Percentiles rank a stretch among this genome's conserved stretches.
phyloP scores from a whole-genome alignment of 2,888 invertebrate genomes.

The Allolobophora icterica region DNA sequence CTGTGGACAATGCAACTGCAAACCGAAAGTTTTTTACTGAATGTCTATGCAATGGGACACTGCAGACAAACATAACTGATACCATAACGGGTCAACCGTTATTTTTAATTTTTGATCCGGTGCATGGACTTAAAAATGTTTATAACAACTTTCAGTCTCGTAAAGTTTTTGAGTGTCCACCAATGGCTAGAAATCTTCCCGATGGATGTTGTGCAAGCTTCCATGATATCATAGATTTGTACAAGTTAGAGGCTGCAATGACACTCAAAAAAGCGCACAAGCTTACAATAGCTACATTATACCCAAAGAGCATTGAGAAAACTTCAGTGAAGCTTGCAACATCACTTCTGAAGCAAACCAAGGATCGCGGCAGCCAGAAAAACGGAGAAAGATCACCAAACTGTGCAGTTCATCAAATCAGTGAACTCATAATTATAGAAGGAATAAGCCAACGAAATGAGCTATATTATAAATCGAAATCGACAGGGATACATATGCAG shows the following conservation, averaged over 20 bases:
- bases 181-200: not conserved
- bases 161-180: too few relatives aligned
- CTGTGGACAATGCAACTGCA: not conserved
- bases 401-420: not conserved
- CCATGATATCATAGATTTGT: not conserved
- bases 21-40: conserved; percentile 3
- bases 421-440: not conserved
- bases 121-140: too few relatives aligned
- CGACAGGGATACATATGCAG: too few relatives aligned
- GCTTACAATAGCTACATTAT: too few relatives aligned
- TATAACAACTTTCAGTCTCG: too few relatives aligned
- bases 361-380: too few relatives aligned
- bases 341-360: not conserved
- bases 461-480: too few relatives aligned
- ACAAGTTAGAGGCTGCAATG: not conserved
- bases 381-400: not conserved
- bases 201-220: not conserved
- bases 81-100: not conserved
- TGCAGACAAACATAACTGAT: not conserved
- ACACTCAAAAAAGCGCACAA: not conserved
- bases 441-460: too few relatives aligned
- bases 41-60: not conserved
- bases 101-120: not conserved
- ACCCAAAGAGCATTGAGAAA: not conserved
- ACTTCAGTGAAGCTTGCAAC: not conserved